Evolutionary conservation across 35 echinoderm and acorn worm genomes (phyloP), one percentile per base, ranked within the genome.

Genomic region (Hemicentrotus pulcherrimus): DNA sequence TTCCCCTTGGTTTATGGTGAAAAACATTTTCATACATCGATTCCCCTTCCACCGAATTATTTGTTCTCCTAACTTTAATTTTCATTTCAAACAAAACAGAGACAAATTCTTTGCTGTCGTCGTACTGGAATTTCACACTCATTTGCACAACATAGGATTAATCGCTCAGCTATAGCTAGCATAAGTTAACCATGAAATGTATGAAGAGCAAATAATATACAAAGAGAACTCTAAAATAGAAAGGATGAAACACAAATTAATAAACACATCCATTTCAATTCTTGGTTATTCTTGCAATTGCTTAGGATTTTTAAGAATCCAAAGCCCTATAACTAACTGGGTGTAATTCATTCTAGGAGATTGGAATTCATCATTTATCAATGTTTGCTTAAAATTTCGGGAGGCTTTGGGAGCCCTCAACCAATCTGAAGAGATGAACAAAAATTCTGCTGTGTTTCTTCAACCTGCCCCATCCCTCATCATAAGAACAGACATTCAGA

Each of bases 401-500:
- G 0, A 7, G 65, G 6, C 35, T 28, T 28, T 78, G 65, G 65
- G 28, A 28, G 22, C 65, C 65, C 65, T 78, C 52, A 59, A 59
- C 16, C 6, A 22, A 78, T 78, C 24, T 28, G 19, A 78, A n/a
- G 28, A n/a, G 65, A 78, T 78, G 65, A 3, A 3, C 1, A 78
- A 78, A 78, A 28, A 22, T 78, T 16, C 11, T 59, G 52, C 65
- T 78, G 65, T 78, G 65, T 78, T 78, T 78, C 28, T n/a, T 78
- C 65, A 78, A 28, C 6, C 65, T 78, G 6, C 19, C 24, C 65
- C 65, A 78, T 78, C 65, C 65, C 19, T 78, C 65, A 78, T 78
- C 65, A 78, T 78, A n/a, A 78, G 65, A 78, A 78, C 65, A 78
- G 65, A 78, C 65, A 78, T 78, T 78, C 65, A 78, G 28, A 78